phyloP scores from a whole-genome alignment of 2,888 invertebrate species.

The Nomada hirtipes region DNA sequence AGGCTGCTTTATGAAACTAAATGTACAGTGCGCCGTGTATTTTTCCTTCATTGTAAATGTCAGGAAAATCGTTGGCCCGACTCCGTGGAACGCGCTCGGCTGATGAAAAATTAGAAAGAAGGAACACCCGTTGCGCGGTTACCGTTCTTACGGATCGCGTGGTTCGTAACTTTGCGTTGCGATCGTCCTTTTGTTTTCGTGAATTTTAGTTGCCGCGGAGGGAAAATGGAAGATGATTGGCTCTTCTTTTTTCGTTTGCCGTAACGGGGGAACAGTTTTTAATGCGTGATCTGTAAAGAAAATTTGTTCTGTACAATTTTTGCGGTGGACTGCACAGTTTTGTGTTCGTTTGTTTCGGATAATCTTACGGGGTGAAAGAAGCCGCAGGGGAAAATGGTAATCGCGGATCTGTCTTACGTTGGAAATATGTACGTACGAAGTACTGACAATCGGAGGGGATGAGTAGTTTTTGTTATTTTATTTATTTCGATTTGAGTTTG shows the following conservation, averaged over 20 bases:
- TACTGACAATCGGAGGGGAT: no score
- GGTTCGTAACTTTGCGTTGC: neutral
- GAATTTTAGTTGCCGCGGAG: neutral
- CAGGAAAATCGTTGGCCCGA: conserved; percentile 10
- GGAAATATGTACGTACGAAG: no score
- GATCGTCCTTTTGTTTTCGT: neutral
- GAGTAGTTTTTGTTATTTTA: no score
- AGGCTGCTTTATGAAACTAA: conserved; percentile 24
- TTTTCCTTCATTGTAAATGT: conserved; percentile 30
- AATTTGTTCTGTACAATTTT: no score
- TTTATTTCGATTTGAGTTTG: no score
- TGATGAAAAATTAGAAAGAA: conserved; percentile 5
- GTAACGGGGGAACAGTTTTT: no score
- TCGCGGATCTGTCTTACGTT: no score
- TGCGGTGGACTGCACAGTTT: no score
- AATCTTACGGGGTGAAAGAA: no score
- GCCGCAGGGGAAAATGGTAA: no score
- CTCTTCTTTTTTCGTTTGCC: no score
- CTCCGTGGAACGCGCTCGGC: neutral
- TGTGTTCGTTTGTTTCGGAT: no score
- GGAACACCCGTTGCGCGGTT: neutral
- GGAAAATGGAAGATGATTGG: neutral
- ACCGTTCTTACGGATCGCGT: neutral
- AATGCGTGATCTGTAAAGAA: neutral
- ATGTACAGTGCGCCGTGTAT: conserved; percentile 21